These are phyloP conservation scores for Cetonia aurata DNA, from an alignment of 2,888 invertebrate genomes.

Conservation along the genomic window DNA sequence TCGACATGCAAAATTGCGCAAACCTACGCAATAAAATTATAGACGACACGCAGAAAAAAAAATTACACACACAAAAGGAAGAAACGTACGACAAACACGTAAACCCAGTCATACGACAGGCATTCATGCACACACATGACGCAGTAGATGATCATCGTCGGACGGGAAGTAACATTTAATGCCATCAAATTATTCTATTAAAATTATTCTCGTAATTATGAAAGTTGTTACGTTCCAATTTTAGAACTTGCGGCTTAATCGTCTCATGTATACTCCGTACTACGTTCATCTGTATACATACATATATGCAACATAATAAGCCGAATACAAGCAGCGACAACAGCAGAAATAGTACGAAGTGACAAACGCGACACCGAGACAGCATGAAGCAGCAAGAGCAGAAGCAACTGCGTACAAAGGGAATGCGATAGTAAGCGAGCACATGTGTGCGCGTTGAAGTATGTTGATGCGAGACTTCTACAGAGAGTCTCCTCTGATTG, in stretches of 20 bases:
- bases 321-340: slow-evolving; percentile 3
- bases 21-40: no score
- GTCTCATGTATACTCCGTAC: slow-evolving; percentile 21
- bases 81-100: neutral
- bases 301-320: slow-evolving; percentile 1
- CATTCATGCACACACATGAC: slow-evolving; percentile 37
- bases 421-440: neutral
- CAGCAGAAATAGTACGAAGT: neutral
- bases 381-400: no score
- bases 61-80: slow-evolving; percentile 16
- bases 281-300: slow-evolving; percentile 14
- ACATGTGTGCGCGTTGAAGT: slow-evolving; percentile 6
- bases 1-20: no score
- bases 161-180: slow-evolving; percentile 65
- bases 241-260: slow-evolving; percentile 43
- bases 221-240: slow-evolving; percentile 52
- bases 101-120: slow-evolving; percentile 29
- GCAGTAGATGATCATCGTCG: slow-evolving; percentile 47
- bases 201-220: slow-evolving; percentile 64
- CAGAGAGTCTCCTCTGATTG: slow-evolving; percentile 31
- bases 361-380: no score
- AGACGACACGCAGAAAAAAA: neutral
- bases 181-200: slow-evolving; percentile 64
- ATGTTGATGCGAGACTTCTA: slow-evolving; percentile 18
- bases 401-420: no score